Conservation (phyloP, 2,888 invertebrate species). For the Acrobasis consociella region DNA sequence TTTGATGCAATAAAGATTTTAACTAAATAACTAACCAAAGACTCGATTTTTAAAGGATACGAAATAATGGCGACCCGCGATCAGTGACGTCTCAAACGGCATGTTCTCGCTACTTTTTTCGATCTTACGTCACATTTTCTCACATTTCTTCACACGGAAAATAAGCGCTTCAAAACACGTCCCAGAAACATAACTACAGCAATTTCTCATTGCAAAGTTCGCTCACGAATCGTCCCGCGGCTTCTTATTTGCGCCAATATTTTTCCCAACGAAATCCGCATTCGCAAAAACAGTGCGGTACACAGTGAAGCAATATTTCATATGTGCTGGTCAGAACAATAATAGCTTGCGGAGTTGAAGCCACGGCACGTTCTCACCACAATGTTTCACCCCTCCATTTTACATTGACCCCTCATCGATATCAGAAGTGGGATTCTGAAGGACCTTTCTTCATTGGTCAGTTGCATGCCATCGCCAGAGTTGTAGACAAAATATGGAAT, state of each 20-base stretch:
- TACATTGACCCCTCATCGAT: slow-evolving; percentile 47
- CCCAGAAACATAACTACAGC: slow-evolving; percentile 24
- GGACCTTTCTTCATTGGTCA: slow-evolving; percentile 54
- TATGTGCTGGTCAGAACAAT: slow-evolving; percentile 81
- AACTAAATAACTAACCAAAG: no score
- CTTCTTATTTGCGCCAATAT: slow-evolving; percentile 73
- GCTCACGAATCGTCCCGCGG: slow-evolving; percentile 64
- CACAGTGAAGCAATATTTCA: slow-evolving; percentile 81
- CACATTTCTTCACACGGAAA: slow-evolving; percentile 5
- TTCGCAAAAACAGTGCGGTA: slow-evolving; percentile 74
- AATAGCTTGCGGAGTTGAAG: slow-evolving; percentile 77
- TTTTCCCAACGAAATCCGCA: slow-evolving; percentile 72
- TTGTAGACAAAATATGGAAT: slow-evolving; percentile 82
- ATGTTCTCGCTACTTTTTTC: no score
- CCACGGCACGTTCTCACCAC: slow-evolving; percentile 81
- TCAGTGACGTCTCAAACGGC: no score
- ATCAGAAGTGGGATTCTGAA: slow-evolving; percentile 40
- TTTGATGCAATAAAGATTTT: no score
- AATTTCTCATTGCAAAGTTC: slow-evolving; percentile 59
- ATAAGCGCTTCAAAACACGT: slow-evolving; percentile 8
- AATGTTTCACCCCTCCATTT: slow-evolving; percentile 68
- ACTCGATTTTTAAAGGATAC: no score
- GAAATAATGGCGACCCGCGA: no score
- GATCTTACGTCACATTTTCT: not conserved
- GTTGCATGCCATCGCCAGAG: slow-evolving; percentile 71